A percentile compares a stretch with the other conserved stretches of the same genome.
Conservation (phyloP, 2,113 vertebrate genomes). For the Eleginops maclovinus region DNA sequence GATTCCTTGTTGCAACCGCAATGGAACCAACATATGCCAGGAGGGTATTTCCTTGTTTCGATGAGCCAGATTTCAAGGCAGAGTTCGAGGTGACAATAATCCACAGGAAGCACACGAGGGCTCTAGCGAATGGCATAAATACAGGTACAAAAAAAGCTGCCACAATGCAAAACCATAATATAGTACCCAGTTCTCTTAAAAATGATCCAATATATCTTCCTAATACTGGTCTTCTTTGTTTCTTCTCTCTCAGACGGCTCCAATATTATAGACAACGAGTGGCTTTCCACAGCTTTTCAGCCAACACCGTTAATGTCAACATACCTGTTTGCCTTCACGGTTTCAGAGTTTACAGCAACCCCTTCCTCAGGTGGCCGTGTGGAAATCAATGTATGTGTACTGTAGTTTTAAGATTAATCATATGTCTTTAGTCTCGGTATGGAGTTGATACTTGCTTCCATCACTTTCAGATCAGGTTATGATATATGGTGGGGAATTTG, state of each 20-base stretch:
- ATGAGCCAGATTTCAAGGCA: constrained; percentile 96
- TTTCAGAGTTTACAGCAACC: constrained; percentile 33
- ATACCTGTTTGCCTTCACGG: constrained; percentile 81
- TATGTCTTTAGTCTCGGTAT: background rate
- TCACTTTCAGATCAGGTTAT: no score
- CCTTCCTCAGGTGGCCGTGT: fast-evolving
- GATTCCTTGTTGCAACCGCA: constrained; percentile 89
- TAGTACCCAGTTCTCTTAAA: background rate
- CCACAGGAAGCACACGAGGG: constrained; percentile 36
- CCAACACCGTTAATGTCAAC: constrained; percentile 81
- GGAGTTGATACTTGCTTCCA: no score
- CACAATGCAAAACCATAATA: background rate
- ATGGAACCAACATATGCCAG: constrained; percentile 88
- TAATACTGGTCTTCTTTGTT: constrained; percentile 1
- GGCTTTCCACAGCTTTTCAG: constrained; percentile 61
- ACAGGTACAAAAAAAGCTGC: constrained; percentile 9
- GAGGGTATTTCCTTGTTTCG: constrained; percentile 95
- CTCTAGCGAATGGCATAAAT: constrained; percentile 81
- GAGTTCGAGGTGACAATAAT: constrained; percentile 86
- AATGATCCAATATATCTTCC: background rate
- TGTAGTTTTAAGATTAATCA: background rate
- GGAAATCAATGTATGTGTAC: constrained; percentile 55
- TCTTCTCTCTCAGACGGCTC: background rate
- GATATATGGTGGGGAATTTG: no score
- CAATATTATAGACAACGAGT: constrained; percentile 1